Evolutionary conservation across 2,113 vertebrate genomes (phyloP).

Genomic region (Apteryx mantelli): DNA sequence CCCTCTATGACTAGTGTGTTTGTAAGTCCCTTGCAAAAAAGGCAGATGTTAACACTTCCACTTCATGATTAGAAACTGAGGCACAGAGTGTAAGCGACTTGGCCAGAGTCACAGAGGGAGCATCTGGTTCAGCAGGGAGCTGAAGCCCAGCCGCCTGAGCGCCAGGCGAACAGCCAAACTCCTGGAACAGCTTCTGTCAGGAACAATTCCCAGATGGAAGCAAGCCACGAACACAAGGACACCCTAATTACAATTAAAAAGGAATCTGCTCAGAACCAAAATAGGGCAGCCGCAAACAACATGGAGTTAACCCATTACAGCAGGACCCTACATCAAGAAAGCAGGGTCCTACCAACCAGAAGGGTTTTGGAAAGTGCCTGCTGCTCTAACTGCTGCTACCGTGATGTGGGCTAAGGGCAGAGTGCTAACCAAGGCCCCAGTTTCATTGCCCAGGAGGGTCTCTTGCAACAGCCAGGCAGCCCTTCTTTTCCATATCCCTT

Average conservation of each 20-base stretch:
- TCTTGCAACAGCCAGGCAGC: background rate
- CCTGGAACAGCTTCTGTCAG: slow-evolving; percentile 61
- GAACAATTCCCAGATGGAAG: slow-evolving; percentile 55
- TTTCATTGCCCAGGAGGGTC: background rate
- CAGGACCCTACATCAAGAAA: background rate
- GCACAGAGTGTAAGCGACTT: background rate
- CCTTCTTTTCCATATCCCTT: background rate
- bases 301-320: background rate
- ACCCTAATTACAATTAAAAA: slow-evolving; percentile 63
- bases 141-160: background rate
- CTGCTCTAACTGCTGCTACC: background rate
- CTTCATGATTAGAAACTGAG: slow-evolving; percentile 38
- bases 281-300: background rate
- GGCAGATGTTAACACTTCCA: background rate
- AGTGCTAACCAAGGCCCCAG: fast-evolving
- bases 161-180: slow-evolving; percentile 44
- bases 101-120: background rate
- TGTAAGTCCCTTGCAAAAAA: background rate
- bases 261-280: slow-evolving; percentile 34
- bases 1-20: background rate
- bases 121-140: slow-evolving; percentile 41
- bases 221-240: slow-evolving; percentile 29
- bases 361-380: background rate
- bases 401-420: background rate
- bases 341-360: background rate